Conservation (phyloP, 2,888 invertebrate genomes). For the Odontomyia ornata region DNA sequence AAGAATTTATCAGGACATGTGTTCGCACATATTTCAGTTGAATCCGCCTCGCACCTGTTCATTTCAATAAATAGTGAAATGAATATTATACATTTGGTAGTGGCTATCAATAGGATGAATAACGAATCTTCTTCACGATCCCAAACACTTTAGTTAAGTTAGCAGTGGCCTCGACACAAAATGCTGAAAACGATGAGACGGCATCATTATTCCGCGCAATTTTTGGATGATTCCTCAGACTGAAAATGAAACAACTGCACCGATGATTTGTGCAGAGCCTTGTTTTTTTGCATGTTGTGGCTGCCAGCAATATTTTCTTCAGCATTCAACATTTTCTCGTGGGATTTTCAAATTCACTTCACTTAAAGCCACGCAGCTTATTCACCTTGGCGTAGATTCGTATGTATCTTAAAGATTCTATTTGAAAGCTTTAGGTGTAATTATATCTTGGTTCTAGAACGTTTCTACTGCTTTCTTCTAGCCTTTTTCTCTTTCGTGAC, state of each 20-base stretch:
- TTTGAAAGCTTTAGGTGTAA: neutral
- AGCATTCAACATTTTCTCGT: neutral
- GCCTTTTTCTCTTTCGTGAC: neutral
- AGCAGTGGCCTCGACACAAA: neutral
- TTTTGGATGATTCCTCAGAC: neutral
- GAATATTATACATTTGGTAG: too few relatives aligned
- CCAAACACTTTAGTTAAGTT: too few relatives aligned
- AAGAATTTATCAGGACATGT: too few relatives aligned
- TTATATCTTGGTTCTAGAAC: neutral
- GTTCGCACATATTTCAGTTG: too few relatives aligned
- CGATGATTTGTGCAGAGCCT: neutral
- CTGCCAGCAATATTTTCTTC: neutral
- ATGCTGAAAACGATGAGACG: neutral
- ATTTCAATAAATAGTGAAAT: too few relatives aligned
- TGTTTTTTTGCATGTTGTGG: neutral
- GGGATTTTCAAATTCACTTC: neutral
- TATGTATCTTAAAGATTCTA: too few relatives aligned
- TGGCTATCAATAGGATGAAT: too few relatives aligned
- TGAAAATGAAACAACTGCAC: neutral
- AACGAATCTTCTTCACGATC: too few relatives aligned
- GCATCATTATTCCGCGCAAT: neutral
- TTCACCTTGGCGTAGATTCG: neutral
- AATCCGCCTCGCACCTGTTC: too few relatives aligned
- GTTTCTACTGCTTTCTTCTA: neutral
- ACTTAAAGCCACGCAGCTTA: neutral